These are phyloP conservation scores for Stratiolaelaps scimitus DNA, from an alignment of 1,140 invertebrate species.

Conservation along the genomic window DNA sequence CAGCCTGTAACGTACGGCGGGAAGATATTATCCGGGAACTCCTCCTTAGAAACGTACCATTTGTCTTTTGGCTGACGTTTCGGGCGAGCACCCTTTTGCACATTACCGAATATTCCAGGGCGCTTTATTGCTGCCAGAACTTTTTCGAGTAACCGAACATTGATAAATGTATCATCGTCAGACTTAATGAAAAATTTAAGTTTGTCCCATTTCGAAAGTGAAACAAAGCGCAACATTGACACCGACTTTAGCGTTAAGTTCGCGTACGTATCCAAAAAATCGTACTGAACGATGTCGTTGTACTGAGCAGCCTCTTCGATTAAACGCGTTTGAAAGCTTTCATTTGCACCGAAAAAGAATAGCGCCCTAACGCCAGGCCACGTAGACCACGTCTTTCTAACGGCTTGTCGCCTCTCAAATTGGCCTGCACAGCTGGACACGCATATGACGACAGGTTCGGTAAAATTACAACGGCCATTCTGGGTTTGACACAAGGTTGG, in stretches of 20 bases:
- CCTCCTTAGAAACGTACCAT: constrained; percentile 37
- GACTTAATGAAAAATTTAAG: constrained; percentile 35
- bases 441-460: background rate
- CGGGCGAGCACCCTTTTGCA: constrained; percentile 22
- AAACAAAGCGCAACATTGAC: constrained; percentile 35
- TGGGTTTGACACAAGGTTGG: background rate
- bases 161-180: constrained; percentile 38
- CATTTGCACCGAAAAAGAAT: constrained; percentile 12
- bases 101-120: constrained; percentile 8
- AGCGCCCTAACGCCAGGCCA: background rate
- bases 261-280: constrained; percentile 34
- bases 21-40: constrained; percentile 36
- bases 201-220: constrained; percentile 30
- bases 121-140: constrained; percentile 13
- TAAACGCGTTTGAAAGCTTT: constrained; percentile 30
- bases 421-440: background rate
- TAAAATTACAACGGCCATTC: constrained; percentile 12
- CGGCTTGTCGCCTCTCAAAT: background rate
- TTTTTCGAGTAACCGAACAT: constrained; percentile 48
- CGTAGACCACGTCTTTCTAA: background rate
- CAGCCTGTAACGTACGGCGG: constrained; percentile 46
- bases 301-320: constrained; percentile 32
- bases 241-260: constrained; percentile 35
- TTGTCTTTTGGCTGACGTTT: constrained; percentile 31
- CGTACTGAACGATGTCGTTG: constrained; percentile 36